Evolutionary conservation across 2,888 invertebrate genomes (phyloP).

Genomic region (Leptothorax acervorum): DNA sequence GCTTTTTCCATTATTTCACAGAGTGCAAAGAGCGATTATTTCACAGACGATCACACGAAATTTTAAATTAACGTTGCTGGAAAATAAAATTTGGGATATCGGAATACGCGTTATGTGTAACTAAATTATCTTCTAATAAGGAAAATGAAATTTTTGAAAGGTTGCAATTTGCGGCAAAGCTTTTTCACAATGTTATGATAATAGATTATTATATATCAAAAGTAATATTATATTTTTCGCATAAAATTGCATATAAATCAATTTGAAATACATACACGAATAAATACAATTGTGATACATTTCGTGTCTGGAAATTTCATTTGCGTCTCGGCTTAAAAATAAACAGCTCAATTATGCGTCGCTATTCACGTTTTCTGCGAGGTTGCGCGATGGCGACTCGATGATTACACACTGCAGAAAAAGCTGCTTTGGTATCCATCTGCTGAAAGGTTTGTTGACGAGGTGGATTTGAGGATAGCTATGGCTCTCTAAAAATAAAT

Average conservation of each 20-base stretch:
- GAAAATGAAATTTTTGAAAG: neutral
- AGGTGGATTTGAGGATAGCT: conserved; percentile 22
- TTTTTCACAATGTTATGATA: neutral
- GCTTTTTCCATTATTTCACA: neutral
- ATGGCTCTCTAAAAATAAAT: conserved; percentile 31
- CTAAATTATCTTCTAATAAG: neutral
- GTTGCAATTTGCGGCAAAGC: neutral
- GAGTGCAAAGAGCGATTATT: conserved; percentile 14
- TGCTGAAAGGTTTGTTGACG: conserved; percentile 42
- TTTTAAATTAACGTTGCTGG: neutral
- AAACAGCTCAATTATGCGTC: conserved; percentile 37
- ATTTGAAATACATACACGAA: neutral
- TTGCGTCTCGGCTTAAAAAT: conserved; percentile 6
- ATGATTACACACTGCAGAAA: conserved; percentile 28
- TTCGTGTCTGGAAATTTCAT: neutral
- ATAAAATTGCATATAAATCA: neutral
- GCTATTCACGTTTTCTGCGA: conserved; percentile 9
- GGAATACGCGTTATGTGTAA: too few species aligned
- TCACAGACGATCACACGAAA: neutral
- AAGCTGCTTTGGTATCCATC: conserved; percentile 31
- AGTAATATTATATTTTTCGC: neutral
- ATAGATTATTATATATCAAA: neutral
- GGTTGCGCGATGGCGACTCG: conserved; percentile 8
- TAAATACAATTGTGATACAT: neutral
- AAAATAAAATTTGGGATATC: neutral